These are phyloP conservation scores for Campoplex capitator DNA, from an alignment of 2,888 invertebrate genomes.

Conservation along the genomic window DNA sequence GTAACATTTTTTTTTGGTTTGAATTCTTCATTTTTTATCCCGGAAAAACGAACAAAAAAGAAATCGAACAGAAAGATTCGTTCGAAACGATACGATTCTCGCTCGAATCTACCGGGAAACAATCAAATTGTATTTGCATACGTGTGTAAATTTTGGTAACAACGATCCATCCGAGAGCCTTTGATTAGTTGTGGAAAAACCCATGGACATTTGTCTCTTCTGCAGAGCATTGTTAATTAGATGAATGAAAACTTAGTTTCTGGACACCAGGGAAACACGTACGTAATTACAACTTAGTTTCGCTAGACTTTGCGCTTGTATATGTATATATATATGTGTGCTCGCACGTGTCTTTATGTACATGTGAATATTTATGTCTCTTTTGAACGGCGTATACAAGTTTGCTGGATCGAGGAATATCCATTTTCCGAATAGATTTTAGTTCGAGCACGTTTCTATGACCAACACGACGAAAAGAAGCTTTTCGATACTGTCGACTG, in stretches of 20 bases:
- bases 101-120: too few species aligned
- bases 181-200: not conserved
- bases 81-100: too few species aligned
- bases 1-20: not conserved
- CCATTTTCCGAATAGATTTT: not conserved
- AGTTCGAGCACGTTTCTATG: not conserved
- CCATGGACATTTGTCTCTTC: not conserved
- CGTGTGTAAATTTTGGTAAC: not conserved
- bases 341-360: too few species aligned
- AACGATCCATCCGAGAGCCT: not conserved
- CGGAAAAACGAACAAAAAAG: not conserved
- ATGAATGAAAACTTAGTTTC: conserved; percentile 47
- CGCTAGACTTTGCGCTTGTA: conserved; percentile 14
- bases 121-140: not conserved
- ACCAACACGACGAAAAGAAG: not conserved
- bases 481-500: not conserved
- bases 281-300: conserved; percentile 60
- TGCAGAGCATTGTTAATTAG: conserved; percentile 54
- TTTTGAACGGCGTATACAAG: not conserved
- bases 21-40: not conserved
- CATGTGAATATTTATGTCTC: not conserved
- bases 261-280: conserved; percentile 18
- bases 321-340: not conserved
- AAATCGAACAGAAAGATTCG: not conserved
- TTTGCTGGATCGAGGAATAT: not conserved